Base-by-base conservation (phyloP, 2,888 invertebrate genomes). In the Linnaemya tessellans region DNA sequence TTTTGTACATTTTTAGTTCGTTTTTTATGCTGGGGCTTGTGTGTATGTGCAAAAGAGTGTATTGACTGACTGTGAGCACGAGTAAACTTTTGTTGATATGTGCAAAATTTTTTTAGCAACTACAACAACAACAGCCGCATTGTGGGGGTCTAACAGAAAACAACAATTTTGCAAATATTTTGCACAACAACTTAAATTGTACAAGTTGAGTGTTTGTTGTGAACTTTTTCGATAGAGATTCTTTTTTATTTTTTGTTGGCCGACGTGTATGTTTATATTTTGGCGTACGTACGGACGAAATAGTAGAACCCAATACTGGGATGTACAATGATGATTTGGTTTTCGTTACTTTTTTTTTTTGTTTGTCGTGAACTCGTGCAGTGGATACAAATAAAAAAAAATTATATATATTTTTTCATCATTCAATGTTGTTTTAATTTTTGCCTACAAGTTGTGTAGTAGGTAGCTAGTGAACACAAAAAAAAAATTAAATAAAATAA, bases 151-250 rank as follows among this genome's bases (percentile, higher is more conserved):
- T 38, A 70, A 46, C 20, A 70, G 38, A 70, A 70, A 46, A 73
- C 49, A 80, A 58, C 62, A 71, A 77, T 56, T 82, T 83, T 83
- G 82, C 82, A 78, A 83, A 82, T 65, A 71, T 77, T 77, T 82
- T 71, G 82, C 71, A 73, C 82, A 77, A 74, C 75, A 80, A 84
- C 62, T 82, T 71, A 71, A 71, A 75, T 82, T 71, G 81, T 82
- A 78, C 87, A 41, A 87, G 86, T 87, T 86, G 86, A 88, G 88
- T 87, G 74, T 86, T 87, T 88, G 87, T 88, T 86, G 87, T 87
- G 86, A 84, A 87, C 87, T 86, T 87, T 86, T 88, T 87, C 80
- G 88, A 86, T 87, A 86, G 87, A 88, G 88, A 85, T 87, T 87
- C 75, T 73, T 74, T 80, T 81, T 82, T 81, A 10, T 10, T 11